Percentiles rank a stretch among this genome's conserved stretches.
phyloP scores from a whole-genome alignment of 2,113 vertebrate genomes.

The Antennarius striatus region DNA sequence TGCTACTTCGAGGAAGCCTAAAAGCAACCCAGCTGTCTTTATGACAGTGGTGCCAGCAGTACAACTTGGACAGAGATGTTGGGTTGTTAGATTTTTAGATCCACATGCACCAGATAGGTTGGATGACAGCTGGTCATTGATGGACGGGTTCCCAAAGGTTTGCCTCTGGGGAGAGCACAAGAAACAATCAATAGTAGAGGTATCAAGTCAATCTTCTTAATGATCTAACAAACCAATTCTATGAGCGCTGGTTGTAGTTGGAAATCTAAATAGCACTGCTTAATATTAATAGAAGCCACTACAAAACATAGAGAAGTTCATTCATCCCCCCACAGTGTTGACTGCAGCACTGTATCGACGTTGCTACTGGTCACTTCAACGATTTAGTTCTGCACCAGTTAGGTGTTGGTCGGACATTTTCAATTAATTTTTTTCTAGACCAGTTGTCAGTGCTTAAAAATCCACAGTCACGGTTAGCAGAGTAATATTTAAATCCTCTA shows the following conservation, averaged over 20 bases:
- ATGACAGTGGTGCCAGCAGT: too few species aligned
- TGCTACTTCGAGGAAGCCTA: too few species aligned
- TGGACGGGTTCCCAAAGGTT: neutral
- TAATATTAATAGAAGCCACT: neutral
- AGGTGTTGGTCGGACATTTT: too few species aligned
- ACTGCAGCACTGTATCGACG: neutral
- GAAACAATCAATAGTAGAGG: neutral
- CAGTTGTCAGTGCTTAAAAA: too few species aligned
- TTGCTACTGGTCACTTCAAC: neutral
- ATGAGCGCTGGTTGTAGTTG: neutral
- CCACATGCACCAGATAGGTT: neutral
- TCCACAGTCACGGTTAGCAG: too few species aligned
- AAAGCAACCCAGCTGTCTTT: too few species aligned
- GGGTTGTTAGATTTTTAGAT: neutral
- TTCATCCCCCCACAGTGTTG: neutral
- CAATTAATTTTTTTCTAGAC: too few species aligned
- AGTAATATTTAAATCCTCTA: too few species aligned
- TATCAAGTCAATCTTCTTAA: neutral
- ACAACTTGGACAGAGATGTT: too few species aligned
- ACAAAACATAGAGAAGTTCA: neutral
- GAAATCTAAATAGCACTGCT: neutral
- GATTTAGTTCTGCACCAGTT: too few species aligned
- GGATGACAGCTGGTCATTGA: neutral
- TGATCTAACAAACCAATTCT: neutral
- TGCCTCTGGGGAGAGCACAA: neutral